These are phyloP conservation scores for Helostoma temminkii DNA, from an alignment of 2,797 vertebrate species.

Conservation along the genomic window DNA sequence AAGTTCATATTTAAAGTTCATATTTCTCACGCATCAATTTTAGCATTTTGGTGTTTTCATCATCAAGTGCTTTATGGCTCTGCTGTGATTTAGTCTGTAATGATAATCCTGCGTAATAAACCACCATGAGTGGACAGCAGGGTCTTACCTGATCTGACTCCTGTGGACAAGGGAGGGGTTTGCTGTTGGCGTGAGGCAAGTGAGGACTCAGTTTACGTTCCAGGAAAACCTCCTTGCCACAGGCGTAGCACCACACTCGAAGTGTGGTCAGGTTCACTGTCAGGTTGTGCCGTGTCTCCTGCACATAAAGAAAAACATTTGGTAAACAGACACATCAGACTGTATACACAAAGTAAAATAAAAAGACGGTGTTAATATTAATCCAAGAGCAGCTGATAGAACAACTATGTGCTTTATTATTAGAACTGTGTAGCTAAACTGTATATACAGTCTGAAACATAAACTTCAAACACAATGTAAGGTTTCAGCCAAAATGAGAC, in stretches of 20 bases:
- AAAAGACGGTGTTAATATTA: conserved; percentile 5
- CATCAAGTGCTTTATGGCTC: conserved; percentile 1
- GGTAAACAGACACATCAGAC: not conserved
- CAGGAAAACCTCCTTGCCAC: conserved; percentile 97
- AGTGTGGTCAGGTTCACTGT: conserved; percentile 99
- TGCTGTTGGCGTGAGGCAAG: conserved; percentile 80
- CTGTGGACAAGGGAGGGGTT: conserved; percentile 82
- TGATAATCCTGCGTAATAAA: not conserved
- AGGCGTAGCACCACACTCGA: conserved; percentile 98
- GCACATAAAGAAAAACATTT: conserved; percentile 3
- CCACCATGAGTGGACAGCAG: not conserved
- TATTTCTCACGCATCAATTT: not conserved
- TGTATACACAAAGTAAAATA: conserved; percentile 5
- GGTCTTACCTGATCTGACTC: conserved; percentile 76
- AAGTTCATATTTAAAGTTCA: no score
- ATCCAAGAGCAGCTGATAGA: conserved; percentile 3
- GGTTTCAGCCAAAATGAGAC: no score
- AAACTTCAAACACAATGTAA: no score
- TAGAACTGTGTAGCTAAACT: no score
- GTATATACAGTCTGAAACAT: not conserved
- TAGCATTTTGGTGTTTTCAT: not conserved
- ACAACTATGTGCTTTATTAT: not conserved
- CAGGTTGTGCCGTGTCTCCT: conserved; percentile 95
- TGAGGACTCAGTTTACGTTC: conserved; percentile 92
- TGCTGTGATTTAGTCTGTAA: not conserved